Percentiles rank a stretch among this genome's conserved stretches.
Conservation (phyloP, 2,113 vertebrate genomes). For the Oryctolagus cuniculus region DNA sequence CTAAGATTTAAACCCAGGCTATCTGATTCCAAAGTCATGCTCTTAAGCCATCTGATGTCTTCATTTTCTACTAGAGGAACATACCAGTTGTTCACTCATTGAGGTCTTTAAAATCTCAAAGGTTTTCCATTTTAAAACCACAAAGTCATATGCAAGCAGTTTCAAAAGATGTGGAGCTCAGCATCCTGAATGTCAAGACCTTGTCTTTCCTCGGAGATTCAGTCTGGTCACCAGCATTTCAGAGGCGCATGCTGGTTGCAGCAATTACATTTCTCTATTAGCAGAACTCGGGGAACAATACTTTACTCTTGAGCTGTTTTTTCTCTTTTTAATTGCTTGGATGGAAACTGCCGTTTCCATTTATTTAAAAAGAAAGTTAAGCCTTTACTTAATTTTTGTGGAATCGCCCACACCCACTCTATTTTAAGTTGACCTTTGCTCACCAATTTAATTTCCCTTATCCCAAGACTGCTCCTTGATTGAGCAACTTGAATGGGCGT, state of each 20-base stretch:
- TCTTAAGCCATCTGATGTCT: conserved; percentile 36
- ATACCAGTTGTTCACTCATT: conserved; percentile 45
- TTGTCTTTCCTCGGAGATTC: conserved; percentile 60
- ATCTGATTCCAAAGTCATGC: conserved; percentile 24
- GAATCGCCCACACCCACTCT: background rate
- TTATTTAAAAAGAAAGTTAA: conserved; percentile 23
- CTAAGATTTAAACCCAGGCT: conserved; percentile 61
- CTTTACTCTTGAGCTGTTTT: conserved; percentile 8
- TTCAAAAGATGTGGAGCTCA: conserved; percentile 67
- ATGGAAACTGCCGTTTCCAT: conserved; percentile 40
- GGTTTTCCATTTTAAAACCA: conserved; percentile 64
- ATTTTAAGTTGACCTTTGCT: conserved; percentile 36
- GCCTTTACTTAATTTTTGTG: conserved; percentile 32
- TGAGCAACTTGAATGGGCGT: background rate
- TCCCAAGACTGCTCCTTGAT: background rate
- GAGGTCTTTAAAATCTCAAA: conserved; percentile 52
- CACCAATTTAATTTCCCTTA: conserved; percentile 53
- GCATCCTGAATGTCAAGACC: conserved; percentile 65
- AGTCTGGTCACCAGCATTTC: conserved; percentile 27
- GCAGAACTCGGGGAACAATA: conserved; percentile 40
- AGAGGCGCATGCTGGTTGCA: background rate
- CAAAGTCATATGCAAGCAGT: conserved; percentile 42
- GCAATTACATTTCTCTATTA: conserved; percentile 41
- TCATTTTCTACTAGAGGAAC: conserved; percentile 61
- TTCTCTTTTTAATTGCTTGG: conserved; percentile 16